Evolutionary conservation across 2,888 invertebrate species (phyloP).

Genomic region (Leucophenga maculata): DNA sequence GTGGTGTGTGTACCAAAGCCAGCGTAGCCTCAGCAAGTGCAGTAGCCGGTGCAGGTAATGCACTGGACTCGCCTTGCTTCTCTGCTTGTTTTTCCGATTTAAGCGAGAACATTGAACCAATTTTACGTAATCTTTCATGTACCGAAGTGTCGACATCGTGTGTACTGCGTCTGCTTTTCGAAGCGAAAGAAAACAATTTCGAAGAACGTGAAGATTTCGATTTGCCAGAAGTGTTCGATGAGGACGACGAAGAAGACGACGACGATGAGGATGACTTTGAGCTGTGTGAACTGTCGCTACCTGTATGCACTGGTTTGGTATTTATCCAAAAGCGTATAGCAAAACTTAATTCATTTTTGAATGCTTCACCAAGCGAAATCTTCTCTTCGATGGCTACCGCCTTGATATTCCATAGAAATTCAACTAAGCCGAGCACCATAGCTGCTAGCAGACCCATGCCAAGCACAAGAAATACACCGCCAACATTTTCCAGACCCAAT

Average conservation of each 20-base stretch:
- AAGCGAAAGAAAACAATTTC: constrained; percentile 59
- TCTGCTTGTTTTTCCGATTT: constrained; percentile 54
- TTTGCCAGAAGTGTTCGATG: constrained; percentile 42
- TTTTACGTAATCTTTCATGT: constrained; percentile 63
- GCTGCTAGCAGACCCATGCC: constrained; percentile 82
- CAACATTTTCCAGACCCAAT: constrained; percentile 79
- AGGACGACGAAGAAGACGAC: constrained; percentile 47
- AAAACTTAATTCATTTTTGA: constrained; percentile 80
- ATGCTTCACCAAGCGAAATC: constrained; percentile 81
- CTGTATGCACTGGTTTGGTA: constrained; percentile 78
- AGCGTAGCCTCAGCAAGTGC: not conserved
- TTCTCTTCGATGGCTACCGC: constrained; percentile 84
- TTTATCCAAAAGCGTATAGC: constrained; percentile 82
- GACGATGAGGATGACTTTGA: constrained; percentile 49
- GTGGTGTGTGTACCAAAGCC: constrained; percentile 24
- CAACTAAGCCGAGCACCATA: constrained; percentile 82
- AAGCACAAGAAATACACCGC: constrained; percentile 92
- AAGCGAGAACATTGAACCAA: constrained; percentile 69
- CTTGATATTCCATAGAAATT: constrained; percentile 89
- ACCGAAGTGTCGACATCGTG: constrained; percentile 57
- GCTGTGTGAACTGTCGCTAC: constrained; percentile 54
- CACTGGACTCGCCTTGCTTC: not conserved
- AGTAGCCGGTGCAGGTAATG: not conserved
- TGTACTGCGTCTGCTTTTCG: constrained; percentile 59
- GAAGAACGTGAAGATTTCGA: constrained; percentile 58